Base-by-base conservation (phyloP, 2,797 vertebrate genomes). In the Phoxinus dragarum region DNA sequence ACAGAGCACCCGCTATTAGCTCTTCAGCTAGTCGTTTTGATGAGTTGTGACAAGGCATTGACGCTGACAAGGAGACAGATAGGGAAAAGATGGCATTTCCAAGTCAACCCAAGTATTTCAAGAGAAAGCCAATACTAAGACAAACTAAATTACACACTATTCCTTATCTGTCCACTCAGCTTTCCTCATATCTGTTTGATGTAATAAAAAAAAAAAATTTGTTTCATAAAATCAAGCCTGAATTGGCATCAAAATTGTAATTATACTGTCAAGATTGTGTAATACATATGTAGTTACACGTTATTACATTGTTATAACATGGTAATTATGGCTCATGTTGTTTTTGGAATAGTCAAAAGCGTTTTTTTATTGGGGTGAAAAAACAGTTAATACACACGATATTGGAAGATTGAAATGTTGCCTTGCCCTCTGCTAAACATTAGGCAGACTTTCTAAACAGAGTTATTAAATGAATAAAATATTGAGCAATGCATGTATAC, bases 21-120 rank as follows among this genome's bases (percentile, higher is more conserved):
- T 72, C 52, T 19, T 27, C 52, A 17, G 36, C 38, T 72, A 44
- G 68, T 44, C 38, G 59, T 56, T 44, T 82, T 61, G 52, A 72
- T 82, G 3, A 82, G 38, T 23, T 73, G 68, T 54, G 38, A 59
- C 49, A 74, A 72, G 52, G 17, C 52, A 59, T 34, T 59, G 52
- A 73, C 34, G 80, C 38, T 82, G 68, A 72, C 80, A 56, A 82
- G 52, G 27, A 71, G 52, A 23, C 54, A 61, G 38, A 72, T 69
- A 61, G 67, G 34, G 49, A 42, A 72, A 49, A 16, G 19, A 23
- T 19, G 27, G 17, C 59, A 38, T 31, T 52, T 71, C 80, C 36
- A 36, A 40, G 36, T 72, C 52, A 8, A 72, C 67, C n/a, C n/a
- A 34, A 42, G 34, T 40, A 34, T 82, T 61, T 59, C 16, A 72